Evolutionary conservation across 2,113 vertebrate species (phyloP).

Genomic region (Percina caprodes): DNA sequence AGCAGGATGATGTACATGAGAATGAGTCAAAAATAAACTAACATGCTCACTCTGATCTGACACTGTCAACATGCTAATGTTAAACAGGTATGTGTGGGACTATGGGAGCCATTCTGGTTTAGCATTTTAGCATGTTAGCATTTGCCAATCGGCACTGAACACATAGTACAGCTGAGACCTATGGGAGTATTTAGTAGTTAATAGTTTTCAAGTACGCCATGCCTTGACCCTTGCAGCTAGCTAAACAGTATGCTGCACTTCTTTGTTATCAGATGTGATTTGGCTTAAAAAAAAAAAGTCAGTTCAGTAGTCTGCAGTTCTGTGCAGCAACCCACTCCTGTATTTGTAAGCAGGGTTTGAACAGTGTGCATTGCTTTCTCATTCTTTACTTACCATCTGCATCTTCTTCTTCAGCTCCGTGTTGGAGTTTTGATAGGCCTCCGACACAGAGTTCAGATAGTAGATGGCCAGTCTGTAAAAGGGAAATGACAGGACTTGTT

Average conservation of each 20-base stretch:
- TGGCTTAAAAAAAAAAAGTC: neutral
- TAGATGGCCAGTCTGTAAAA: slow-evolving; percentile 93
- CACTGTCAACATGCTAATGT: no score
- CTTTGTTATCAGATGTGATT: neutral
- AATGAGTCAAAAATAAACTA: no score
- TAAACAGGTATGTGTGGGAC: no score
- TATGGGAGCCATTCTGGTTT: neutral
- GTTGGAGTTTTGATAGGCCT: slow-evolving; percentile 91
- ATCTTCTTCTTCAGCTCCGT: slow-evolving; percentile 96
- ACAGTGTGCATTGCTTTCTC: neutral
- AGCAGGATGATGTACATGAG: no score
- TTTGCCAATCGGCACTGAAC: neutral
- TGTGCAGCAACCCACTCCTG: neutral
- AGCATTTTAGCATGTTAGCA: neutral
- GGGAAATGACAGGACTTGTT: slow-evolving; percentile 2
- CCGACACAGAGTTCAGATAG: slow-evolving; percentile 93
- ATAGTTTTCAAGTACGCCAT: neutral
- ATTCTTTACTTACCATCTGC: slow-evolving; percentile 87
- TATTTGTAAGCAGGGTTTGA: neutral
- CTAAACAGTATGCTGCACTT: neutral
- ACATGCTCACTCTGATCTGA: no score
- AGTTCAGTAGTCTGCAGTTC: neutral
- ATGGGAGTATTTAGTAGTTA: no score
- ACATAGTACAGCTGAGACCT: neutral
- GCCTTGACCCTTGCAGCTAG: neutral